Evolutionary conservation across 1,140 invertebrate genomes (phyloP).

Genomic region (Ceratina australensis): DNA sequence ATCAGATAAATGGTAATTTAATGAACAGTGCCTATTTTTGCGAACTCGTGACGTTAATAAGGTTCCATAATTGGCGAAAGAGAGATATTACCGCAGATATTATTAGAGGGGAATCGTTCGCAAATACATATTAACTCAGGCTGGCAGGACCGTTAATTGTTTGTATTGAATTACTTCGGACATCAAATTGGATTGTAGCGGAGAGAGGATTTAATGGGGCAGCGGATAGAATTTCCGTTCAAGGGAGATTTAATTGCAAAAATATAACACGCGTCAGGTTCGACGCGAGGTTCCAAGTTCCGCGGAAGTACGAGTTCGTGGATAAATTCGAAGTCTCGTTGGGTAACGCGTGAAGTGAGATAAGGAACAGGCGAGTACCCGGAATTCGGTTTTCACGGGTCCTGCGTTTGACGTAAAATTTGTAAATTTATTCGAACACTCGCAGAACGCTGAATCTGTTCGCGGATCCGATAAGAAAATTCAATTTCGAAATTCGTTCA

Average conservation of each 20-base stretch:
- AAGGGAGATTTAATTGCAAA: background rate
- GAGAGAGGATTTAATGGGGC: background rate
- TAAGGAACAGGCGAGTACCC: background rate
- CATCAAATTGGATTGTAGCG: background rate
- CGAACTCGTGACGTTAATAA: background rate
- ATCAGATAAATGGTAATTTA: no score
- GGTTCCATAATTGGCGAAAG: background rate
- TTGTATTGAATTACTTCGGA: conserved; percentile 10
- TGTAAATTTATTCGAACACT: background rate
- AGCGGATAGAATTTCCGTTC: background rate
- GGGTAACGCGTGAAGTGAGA: background rate
- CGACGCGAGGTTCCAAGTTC: background rate
- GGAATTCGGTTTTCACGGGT: background rate
- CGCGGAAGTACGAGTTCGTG: no score
- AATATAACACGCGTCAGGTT: no score
- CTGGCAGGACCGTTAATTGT: conserved; percentile 4
- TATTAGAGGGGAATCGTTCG: background rate
- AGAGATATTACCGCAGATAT: conserved; percentile 1
- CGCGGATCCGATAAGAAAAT: conserved; percentile 14
- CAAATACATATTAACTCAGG: background rate
- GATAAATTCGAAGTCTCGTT: background rate
- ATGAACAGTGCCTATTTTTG: no score
- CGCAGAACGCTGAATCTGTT: background rate
- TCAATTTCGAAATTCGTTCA: background rate
- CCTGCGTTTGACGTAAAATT: background rate